Evolutionary conservation across 2,113 vertebrate species (phyloP), one percentile per base, ranked within the genome.

Genomic region (Stictonetta naevosa): DNA sequence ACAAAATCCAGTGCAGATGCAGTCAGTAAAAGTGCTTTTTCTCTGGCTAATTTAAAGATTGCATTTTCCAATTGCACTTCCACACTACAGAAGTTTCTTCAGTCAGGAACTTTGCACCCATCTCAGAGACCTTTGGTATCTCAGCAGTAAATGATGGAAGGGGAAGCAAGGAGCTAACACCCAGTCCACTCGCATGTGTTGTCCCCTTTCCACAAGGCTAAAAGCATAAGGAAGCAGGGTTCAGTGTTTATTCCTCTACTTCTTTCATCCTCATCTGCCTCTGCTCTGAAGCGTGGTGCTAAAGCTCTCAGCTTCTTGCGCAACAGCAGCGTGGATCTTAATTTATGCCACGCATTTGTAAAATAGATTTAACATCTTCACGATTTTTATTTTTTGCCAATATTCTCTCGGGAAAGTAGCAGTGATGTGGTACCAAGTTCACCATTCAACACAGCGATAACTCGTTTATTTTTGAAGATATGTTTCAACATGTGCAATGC

Each of bases 391-490:
- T 59, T 2, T 81, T 71, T 94, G 73, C 22, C 56, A 53, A 36
- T 73, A 34, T 69, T 79, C 46, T 60, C 25, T 46, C 28, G 66
- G 33, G 69, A 76, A 63, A 40, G 58, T 31, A 33, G 33, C 20
- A 12, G 71, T 48, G 58, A 66, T 72, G 56, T 68, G 52, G 38
- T 78, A 26, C 33, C 0, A 6, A 96, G 73, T 86, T 95, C 60
- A 40, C 40, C 90, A n/a, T 42, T 86, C 77, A 75, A 18, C 34
- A 60, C 63, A 81, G 36, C n/a, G 69, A 82, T 74, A 92, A 56
- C 69, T 93, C 68, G 67, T 90, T 93, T 75, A 36, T 86, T 92
- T 92, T 62, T 86, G 77, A 94, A 86, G 80, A 92, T 83, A 69
- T 95, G 42, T 86, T 97, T 86, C 95, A 84, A 78, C 42, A 58